phyloP scores from a whole-genome alignment of 2,888 invertebrate genomes.

The Shargacucullia verbasci region DNA sequence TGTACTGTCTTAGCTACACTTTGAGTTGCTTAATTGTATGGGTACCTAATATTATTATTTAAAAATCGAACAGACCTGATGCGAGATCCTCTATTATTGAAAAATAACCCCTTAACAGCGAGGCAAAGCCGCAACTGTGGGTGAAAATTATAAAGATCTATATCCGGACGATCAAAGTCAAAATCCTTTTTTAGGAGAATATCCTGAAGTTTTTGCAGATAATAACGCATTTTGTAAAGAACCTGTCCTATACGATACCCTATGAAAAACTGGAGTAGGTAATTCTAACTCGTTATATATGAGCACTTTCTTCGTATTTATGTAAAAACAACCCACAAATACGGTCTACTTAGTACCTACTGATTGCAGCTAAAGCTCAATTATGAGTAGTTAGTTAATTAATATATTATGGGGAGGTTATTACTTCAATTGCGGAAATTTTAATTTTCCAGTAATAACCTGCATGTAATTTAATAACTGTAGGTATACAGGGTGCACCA shows the following conservation, averaged over 20 bases:
- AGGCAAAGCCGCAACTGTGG: constrained; percentile 69
- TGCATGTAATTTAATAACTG: constrained; percentile 13
- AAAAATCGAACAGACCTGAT: constrained; percentile 62
- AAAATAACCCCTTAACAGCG: constrained; percentile 71
- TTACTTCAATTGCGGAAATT: constrained; percentile 25
- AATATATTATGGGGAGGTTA: constrained; percentile 4
- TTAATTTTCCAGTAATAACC: constrained; percentile 20
- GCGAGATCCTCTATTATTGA: constrained; percentile 63
- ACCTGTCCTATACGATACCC: too few relatives aligned
- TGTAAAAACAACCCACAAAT: constrained; percentile 19
- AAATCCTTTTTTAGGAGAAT: constrained; percentile 64
- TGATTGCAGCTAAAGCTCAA: constrained; percentile 30
- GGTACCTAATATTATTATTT: too few relatives aligned
- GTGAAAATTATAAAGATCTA: constrained; percentile 71
- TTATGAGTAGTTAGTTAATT: constrained; percentile 18
- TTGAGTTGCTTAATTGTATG: too few relatives aligned
- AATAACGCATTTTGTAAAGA: constrained; percentile 45
- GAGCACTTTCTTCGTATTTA: constrained; percentile 1
- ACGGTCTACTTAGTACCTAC: constrained; percentile 6
- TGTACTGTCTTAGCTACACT: background rate
- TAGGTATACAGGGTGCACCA: too few relatives aligned
- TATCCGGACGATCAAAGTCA: constrained; percentile 63
- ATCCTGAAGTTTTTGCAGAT: constrained; percentile 46
- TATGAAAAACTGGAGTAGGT: constrained; percentile 1
- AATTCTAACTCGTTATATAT: background rate